phyloP scores from a whole-genome alignment of 2,888 invertebrate genomes.

The Myathropa florea region DNA sequence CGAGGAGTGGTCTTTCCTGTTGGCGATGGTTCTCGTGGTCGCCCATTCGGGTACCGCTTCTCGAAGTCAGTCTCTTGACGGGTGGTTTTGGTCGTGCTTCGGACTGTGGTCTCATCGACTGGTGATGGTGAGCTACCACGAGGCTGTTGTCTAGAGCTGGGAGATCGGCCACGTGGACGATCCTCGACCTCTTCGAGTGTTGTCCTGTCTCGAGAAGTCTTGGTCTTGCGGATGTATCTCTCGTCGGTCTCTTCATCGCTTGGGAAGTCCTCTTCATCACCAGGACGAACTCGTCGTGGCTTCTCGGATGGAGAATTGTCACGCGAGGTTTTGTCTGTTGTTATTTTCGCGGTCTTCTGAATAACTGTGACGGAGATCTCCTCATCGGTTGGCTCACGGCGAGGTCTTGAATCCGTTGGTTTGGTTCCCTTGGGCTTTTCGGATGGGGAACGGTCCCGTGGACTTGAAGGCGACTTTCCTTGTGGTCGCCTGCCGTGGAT shows the following conservation, averaged over 20 bases:
- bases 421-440: neutral
- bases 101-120: conserved; percentile 21
- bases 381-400: neutral
- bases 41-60: conserved; percentile 48
- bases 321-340: neutral
- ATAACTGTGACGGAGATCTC: neutral
- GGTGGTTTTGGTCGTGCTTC: conserved; percentile 2
- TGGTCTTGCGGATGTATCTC: neutral
- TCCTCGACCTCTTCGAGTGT: neutral
- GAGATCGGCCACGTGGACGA: conserved; percentile 7
- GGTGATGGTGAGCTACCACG: neutral
- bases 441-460: neutral
- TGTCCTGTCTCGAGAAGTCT: neutral
- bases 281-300: neutral
- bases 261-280: neutral
- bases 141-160: neutral
- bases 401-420: neutral
- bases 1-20: conserved; percentile 30
- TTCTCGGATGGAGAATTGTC: no score
- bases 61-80: conserved; percentile 48
- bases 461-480: neutral
- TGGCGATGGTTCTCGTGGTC: conserved; percentile 38
- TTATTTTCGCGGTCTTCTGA: neutral
- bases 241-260: conserved; percentile 4
- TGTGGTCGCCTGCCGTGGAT: neutral